These are phyloP conservation scores for Sphenopsis melanotis DNA, from an alignment of 2,797 vertebrate genomes.

Conservation along the genomic window DNA sequence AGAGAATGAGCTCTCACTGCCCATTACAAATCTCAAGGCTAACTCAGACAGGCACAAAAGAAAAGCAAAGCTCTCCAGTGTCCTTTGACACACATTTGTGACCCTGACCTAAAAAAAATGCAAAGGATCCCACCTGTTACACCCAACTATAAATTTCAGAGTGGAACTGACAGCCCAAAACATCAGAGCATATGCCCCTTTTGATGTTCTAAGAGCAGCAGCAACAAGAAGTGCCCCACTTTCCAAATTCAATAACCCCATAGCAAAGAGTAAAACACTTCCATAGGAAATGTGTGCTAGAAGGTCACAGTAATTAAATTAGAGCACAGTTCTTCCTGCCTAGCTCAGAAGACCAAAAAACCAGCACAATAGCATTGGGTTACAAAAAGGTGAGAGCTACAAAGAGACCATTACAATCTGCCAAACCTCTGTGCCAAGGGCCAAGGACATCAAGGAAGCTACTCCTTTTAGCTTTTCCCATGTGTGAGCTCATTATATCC, in stretches of 20 bases:
- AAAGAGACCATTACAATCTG: not conserved
- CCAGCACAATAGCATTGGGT: not conserved
- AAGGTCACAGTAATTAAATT: not conserved
- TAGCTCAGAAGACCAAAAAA: not conserved
- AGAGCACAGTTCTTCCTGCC: not conserved
- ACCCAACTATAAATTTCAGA: not conserved
- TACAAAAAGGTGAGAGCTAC: not conserved
- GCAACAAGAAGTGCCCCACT: not conserved
- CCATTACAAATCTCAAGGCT: not conserved
- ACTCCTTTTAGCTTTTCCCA: constrained; percentile 11
- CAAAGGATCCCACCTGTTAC: not conserved
- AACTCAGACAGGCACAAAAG: not conserved
- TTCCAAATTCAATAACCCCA: not conserved
- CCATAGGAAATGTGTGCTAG: not conserved
- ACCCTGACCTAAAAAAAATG: not conserved
- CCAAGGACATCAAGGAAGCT: not conserved
- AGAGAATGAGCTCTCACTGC: not conserved
- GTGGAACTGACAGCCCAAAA: not conserved
- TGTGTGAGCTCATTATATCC: not conserved
- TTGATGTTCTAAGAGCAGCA: not conserved
- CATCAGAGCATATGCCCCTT: not conserved
- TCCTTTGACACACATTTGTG: not conserved
- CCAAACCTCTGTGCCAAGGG: not conserved
- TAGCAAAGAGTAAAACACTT: not conserved
- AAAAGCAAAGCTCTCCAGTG: not conserved